phyloP scores from a whole-genome alignment of 1,140 invertebrate species.

The Oreohelix idahoensis region DNA sequence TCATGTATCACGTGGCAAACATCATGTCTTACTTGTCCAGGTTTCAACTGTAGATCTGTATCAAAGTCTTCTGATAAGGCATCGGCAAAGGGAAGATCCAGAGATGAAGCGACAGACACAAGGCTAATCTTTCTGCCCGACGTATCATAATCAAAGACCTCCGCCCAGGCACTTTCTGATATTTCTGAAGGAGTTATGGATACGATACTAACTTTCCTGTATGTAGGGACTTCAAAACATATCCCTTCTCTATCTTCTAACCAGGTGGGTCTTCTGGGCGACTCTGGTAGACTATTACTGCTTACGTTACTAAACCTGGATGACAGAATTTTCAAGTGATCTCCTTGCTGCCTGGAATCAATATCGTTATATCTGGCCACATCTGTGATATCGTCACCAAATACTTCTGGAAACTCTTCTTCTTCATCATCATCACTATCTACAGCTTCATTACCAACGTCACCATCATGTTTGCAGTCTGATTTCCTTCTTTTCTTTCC shows the following conservation, averaged over 20 bases:
- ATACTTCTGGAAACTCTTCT: not conserved
- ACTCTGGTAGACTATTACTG: not conserved
- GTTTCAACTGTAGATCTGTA: not conserved
- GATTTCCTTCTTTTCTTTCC: not conserved
- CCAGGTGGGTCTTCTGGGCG: not conserved
- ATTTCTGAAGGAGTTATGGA: slow-evolving; percentile 4
- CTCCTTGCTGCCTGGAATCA: slow-evolving; percentile 7
- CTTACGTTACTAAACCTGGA: not conserved
- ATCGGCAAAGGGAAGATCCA: not conserved
- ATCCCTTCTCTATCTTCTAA: not conserved
- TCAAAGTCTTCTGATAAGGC: not conserved
- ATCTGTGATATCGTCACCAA: not conserved
- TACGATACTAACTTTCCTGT: slow-evolving; percentile 15
- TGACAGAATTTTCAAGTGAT: slow-evolving; percentile 22
- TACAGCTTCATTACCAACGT: not conserved
- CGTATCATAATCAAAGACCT: not conserved
- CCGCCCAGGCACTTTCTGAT: not conserved
- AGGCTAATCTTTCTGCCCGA: not conserved
- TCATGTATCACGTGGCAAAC: not conserved
- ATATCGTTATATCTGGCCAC: slow-evolving; percentile 4
- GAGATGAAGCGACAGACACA: not conserved
- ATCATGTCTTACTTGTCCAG: not conserved
- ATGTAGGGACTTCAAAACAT: not conserved
- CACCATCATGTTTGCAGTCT: not conserved
- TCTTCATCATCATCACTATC: slow-evolving; percentile 3